These are phyloP conservation scores for Drosophila diplacantha DNA, from an alignment of 2,888 invertebrate species.

Conservation along the genomic window DNA sequence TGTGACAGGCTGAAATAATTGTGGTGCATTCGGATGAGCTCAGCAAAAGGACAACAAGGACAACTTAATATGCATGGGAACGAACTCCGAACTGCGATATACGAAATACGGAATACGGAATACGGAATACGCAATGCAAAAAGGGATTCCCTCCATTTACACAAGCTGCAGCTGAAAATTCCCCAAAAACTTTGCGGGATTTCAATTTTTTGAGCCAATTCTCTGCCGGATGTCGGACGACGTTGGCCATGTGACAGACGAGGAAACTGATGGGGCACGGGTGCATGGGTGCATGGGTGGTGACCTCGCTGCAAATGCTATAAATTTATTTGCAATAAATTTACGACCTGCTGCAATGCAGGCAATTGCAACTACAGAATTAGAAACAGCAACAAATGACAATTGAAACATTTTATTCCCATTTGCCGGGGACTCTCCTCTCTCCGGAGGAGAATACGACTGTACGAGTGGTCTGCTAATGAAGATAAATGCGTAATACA, in stretches of 20 bases:
- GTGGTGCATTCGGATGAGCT: constrained; percentile 68
- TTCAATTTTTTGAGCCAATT: constrained; percentile 52
- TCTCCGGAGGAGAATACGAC: neutral
- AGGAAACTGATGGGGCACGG: neutral
- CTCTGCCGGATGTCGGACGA: constrained; percentile 23
- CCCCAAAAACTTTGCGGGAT: constrained; percentile 38
- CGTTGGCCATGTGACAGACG: constrained; percentile 28
- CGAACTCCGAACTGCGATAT: neutral
- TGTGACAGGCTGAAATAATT: constrained; percentile 67
- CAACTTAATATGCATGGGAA: constrained; percentile 60
- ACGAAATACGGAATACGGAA: constrained; percentile 3
- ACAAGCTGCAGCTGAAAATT: constrained; percentile 7
- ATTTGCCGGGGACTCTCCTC: constrained; percentile 12
- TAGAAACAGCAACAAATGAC: constrained; percentile 39
- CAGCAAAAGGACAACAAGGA: constrained; percentile 47
- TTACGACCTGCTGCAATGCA: constrained; percentile 67
- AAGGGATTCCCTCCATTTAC: constrained; percentile 15
- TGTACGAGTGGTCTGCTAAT: constrained; percentile 14
- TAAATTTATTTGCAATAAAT: constrained; percentile 70
- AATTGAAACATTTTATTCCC: constrained; percentile 39
- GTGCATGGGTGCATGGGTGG: constrained; percentile 1
- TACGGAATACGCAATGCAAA: constrained; percentile 10
- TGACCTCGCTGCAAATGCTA: constrained; percentile 45
- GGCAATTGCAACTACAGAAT: constrained; percentile 43
- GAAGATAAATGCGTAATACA: constrained; percentile 27